These are phyloP conservation scores for Phania funesta DNA, from an alignment of 2,888 invertebrate species.

Conservation along the genomic window DNA sequence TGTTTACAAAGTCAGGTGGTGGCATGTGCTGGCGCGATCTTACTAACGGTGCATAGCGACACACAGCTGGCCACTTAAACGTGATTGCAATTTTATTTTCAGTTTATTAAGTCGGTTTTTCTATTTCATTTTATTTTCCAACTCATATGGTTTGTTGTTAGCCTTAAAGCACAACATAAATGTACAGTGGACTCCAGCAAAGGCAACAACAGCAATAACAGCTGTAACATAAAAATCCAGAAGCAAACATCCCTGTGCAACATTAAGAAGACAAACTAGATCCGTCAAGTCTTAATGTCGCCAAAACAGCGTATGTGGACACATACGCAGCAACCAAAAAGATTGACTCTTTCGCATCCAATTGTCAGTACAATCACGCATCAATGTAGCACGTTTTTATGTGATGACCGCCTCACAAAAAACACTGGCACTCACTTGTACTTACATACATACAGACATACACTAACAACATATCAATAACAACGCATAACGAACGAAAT, in stretches of 20 bases:
- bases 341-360: slow-evolving; percentile 58
- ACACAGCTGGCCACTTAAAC: slow-evolving; percentile 66
- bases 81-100: slow-evolving; percentile 67
- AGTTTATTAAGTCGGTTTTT: slow-evolving; percentile 40
- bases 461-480: slow-evolving; percentile 52
- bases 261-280: slow-evolving; percentile 55
- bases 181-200: slow-evolving; percentile 27
- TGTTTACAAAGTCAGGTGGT: slow-evolving; percentile 63
- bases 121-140: not conserved
- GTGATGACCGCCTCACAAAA: slow-evolving; percentile 70
- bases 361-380: slow-evolving; percentile 79
- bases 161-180: slow-evolving; percentile 31
- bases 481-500: slow-evolving; percentile 34
- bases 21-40: slow-evolving; percentile 67
- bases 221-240: slow-evolving; percentile 46
- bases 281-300: slow-evolving; percentile 67
- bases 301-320: slow-evolving; percentile 46
- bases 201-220: slow-evolving; percentile 17
- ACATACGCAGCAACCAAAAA: slow-evolving; percentile 42
- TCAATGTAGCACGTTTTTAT: slow-evolving; percentile 80
- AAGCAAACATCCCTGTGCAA: slow-evolving; percentile 34
- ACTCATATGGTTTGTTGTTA: slow-evolving; percentile 41
- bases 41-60: slow-evolving; percentile 68
- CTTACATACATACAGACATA: not conserved
- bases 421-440: slow-evolving; percentile 53